These are phyloP conservation scores for Oriolus oriolus DNA, from an alignment of 2,113 vertebrate species.

Conservation along the genomic window DNA sequence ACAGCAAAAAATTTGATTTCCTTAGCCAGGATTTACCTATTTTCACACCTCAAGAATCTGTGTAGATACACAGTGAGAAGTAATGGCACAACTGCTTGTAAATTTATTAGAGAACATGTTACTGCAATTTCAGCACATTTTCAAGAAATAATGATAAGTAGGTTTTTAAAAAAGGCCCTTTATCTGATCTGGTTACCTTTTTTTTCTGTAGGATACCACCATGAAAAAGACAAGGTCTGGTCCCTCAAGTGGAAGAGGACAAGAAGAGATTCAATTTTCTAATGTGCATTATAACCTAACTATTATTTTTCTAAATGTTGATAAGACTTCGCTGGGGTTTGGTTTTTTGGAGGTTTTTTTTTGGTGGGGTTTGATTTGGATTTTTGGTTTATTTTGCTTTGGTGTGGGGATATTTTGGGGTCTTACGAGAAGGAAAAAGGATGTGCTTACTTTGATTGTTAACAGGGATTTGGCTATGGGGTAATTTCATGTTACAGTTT, in stretches of 20 bases:
- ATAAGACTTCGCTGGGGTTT: fast-evolving
- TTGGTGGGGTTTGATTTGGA: fast-evolving
- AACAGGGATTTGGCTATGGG: neutral
- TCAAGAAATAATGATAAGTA: neutral
- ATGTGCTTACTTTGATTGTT: neutral
- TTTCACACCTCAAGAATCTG: neutral
- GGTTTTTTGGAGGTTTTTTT: neutral
- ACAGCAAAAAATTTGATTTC: neutral
- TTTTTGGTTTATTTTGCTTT: neutral
- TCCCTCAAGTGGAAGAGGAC: neutral
- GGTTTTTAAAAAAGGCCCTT: neutral
- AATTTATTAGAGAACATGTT: neutral
- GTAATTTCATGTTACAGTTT: neutral
- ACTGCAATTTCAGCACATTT: neutral
- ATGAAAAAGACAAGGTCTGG: neutral
- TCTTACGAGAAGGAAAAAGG: neutral
- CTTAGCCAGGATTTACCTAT: neutral
- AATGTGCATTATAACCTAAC: neutral
- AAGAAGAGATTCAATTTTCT: neutral
- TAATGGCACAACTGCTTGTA: neutral
- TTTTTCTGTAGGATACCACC: neutral
- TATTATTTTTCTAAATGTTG: neutral
- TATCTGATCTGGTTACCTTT: neutral
- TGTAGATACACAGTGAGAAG: neutral
- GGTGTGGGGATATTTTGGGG: neutral